phyloP scores from a whole-genome alignment of 2,888 invertebrate species.

The Ceramica pisi region DNA sequence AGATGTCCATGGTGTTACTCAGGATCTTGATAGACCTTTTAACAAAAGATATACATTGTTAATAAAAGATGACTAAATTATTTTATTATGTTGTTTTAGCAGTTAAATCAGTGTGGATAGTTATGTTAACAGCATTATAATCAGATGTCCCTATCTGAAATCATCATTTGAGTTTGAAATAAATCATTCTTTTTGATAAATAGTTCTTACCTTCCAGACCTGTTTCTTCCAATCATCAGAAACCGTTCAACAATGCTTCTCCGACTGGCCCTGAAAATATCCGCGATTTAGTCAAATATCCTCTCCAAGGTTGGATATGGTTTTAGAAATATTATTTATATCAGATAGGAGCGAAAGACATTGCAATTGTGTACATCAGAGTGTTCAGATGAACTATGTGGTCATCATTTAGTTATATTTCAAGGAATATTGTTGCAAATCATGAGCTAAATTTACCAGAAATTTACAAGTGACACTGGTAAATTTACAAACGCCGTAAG shows the following conservation, averaged over 20 bases:
- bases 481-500: too few species aligned
- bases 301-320: neutral
- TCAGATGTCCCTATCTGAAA: constrained; percentile 87
- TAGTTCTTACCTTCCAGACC: constrained; percentile 9
- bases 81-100: neutral
- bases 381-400: constrained; percentile 82
- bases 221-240: neutral
- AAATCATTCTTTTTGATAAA: neutral
- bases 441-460: too few species aligned
- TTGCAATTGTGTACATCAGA: constrained; percentile 76
- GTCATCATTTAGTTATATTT: constrained; percentile 68
- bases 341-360: constrained; percentile 91
- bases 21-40: constrained; percentile 31
- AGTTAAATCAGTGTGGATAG: constrained; percentile 71
- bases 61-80: neutral
- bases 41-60: constrained; percentile 13
- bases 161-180: constrained; percentile 75
- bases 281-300: neutral
- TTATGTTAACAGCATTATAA: constrained; percentile 83
- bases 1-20: neutral
- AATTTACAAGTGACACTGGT: too few species aligned
- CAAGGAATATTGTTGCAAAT: too few species aligned
- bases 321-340: neutral
- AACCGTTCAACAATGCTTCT: neutral
- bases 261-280: constrained; percentile 12